A percentile compares a stretch with the other conserved stretches of the same genome.
These are phyloP conservation scores for Tiliqua scincoides DNA, from an alignment of 2,113 vertebrate species.

Conservation along the genomic window DNA sequence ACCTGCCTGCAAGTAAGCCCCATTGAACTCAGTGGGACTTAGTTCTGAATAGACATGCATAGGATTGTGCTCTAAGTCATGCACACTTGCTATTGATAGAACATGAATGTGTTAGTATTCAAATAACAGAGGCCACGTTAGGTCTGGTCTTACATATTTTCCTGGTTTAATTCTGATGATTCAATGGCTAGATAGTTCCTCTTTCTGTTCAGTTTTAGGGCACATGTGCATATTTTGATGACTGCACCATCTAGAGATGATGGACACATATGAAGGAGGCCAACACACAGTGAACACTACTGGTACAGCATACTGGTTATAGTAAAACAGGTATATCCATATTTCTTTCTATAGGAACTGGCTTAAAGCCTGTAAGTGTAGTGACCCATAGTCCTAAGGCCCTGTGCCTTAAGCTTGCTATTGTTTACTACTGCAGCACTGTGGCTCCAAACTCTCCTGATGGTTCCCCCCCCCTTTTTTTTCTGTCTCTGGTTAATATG, in stretches of 20 bases:
- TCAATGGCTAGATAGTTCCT: neutral
- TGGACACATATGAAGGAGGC: neutral
- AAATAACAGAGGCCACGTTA: neutral
- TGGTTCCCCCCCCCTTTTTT: neutral
- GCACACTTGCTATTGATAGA: neutral
- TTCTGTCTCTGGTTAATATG: neutral
- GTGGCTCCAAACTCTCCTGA: neutral
- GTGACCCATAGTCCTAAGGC: slow-evolving; percentile 54
- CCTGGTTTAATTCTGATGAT: neutral
- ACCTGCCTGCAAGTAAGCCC: too few species aligned
- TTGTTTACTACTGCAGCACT: slow-evolving; percentile 59
- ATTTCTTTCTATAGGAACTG: slow-evolving; percentile 60
- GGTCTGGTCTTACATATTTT: neutral
- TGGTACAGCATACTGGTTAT: slow-evolving; percentile 11
- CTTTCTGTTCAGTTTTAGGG: neutral
- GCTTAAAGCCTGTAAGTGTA: slow-evolving; percentile 56
- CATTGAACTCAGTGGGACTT: too few species aligned
- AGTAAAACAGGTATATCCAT: slow-evolving; percentile 61
- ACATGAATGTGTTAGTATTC: neutral
- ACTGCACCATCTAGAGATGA: neutral
- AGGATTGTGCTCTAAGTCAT: too few species aligned
- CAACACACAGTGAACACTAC: neutral
- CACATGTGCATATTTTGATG: neutral
- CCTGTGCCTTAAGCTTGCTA: slow-evolving; percentile 37
- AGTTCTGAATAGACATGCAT: too few species aligned